Evolutionary conservation across 2,113 vertebrate species (phyloP), one percentile per base, ranked within the genome.

Genomic region (Hippocampus barbouri): DNA sequence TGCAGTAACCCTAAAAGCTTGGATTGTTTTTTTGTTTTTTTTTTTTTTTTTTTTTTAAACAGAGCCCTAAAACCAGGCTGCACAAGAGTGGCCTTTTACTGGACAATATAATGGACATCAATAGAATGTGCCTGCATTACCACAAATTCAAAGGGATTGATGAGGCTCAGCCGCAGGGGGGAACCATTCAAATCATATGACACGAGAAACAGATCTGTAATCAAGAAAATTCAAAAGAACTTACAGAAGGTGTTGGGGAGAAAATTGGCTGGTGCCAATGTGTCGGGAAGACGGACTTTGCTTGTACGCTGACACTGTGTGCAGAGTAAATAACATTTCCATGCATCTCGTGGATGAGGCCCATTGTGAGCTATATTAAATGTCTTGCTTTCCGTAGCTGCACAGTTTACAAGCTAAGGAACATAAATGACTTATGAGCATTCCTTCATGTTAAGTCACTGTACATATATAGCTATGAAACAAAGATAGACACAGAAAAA

Each of bases 1-100:
- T 85, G 81, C 83, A 88, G 71, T 79, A 79, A 83, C 85, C 82
- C 86, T 93, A 91, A 93, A 92, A 93, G 92, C 91, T 71, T n/a
- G 78, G 69, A 82, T 83, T 90, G 91, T 83, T 92, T 92, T 92
- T 56, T 10, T 10, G 8, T 90, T 92, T 5, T 25, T 27, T 54
- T 54, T 53, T 53, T 25, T 25, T 25, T 25, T 53, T 53, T 84
- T 83, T 88, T 89, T 90, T 91, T 93, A 92, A 93, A 89, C 88
- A 91, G 88, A 79, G 86, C 83, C 87, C 83, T 88, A 87, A 89
- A 90, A 90, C 87, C 78, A 80, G 75, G 78, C 85, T 71, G 53
- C 71, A 72, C 76, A 79, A 68, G 60, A 72, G 60, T 77, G 76
- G 78, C 83, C 77, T 80, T 87, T 89, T 86, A 83, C 81, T 78